phyloP scores from a whole-genome alignment of 2,113 vertebrate species.

The Colaptes auratus region DNA sequence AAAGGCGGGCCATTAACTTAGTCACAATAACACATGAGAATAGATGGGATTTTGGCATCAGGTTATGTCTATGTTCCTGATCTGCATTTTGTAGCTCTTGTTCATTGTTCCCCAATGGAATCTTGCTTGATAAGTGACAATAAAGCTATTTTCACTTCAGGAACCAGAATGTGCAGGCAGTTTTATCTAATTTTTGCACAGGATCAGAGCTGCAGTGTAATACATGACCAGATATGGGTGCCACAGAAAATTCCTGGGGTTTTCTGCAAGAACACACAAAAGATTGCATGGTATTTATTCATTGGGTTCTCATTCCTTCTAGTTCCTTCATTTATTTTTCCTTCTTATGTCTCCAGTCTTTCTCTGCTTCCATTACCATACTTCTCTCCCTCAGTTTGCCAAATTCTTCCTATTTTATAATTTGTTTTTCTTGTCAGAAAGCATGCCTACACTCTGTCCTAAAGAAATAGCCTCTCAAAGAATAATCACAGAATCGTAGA shows the following conservation, averaged over 20 bases:
- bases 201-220: not conserved
- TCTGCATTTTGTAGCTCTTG: not conserved
- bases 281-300: accelerated
- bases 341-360: not conserved
- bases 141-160: not conserved
- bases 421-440: not conserved
- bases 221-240: accelerated
- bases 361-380: not conserved
- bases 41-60: constrained; percentile 5
- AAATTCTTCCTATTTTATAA: accelerated
- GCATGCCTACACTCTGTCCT: accelerated
- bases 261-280: not conserved
- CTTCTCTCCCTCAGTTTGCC: not conserved
- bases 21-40: not conserved
- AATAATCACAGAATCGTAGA: not conserved
- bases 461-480: not conserved
- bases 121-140: not conserved
- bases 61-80: constrained; percentile 44
- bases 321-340: not conserved
- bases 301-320: not conserved
- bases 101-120: not conserved
- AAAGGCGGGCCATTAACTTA: constrained; percentile 21
- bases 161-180: not conserved
- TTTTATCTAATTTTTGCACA: not conserved
- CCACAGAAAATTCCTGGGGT: not conserved